Evolutionary conservation across 2,888 invertebrate species (phyloP).

Genomic region (Odontomyia ornata): DNA sequence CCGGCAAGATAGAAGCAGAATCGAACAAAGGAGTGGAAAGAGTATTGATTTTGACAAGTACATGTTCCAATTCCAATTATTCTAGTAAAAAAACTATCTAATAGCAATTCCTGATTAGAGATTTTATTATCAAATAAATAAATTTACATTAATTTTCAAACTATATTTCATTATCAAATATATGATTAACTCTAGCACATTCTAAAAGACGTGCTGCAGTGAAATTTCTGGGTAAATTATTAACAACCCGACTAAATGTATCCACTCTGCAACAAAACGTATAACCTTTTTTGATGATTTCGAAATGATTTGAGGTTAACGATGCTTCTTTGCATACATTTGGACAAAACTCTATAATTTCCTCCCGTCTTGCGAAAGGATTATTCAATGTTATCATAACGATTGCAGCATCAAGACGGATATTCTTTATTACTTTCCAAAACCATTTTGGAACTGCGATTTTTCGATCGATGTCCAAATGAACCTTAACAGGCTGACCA

Average conservation of each 20-base stretch:
- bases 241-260: conserved; percentile 37
- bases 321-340: conserved; percentile 53
- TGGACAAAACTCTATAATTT: conserved; percentile 52
- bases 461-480: conserved; percentile 56
- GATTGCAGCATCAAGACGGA: conserved; percentile 61
- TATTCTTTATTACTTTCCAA: conserved; percentile 65
- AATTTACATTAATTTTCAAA: neutral
- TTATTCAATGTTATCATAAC: conserved; percentile 67
- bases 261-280: conserved; percentile 54
- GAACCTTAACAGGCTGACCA: conserved; percentile 58
- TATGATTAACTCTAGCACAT: conserved; percentile 26
- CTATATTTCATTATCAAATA: conserved; percentile 18
- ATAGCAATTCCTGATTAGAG: too few relatives aligned
- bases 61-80: too few relatives aligned
- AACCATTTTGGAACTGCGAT: conserved; percentile 65
- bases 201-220: conserved; percentile 19
- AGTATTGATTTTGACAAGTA: too few relatives aligned
- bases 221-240: conserved; percentile 44
- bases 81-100: too few relatives aligned
- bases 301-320: conserved; percentile 50
- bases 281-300: conserved; percentile 52
- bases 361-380: conserved; percentile 56
- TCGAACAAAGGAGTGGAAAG: too few relatives aligned
- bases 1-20: too few relatives aligned
- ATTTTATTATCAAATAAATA: too few relatives aligned